phyloP scores from a whole-genome alignment of 2,113 vertebrate species.

The Callaeas wilsoni region DNA sequence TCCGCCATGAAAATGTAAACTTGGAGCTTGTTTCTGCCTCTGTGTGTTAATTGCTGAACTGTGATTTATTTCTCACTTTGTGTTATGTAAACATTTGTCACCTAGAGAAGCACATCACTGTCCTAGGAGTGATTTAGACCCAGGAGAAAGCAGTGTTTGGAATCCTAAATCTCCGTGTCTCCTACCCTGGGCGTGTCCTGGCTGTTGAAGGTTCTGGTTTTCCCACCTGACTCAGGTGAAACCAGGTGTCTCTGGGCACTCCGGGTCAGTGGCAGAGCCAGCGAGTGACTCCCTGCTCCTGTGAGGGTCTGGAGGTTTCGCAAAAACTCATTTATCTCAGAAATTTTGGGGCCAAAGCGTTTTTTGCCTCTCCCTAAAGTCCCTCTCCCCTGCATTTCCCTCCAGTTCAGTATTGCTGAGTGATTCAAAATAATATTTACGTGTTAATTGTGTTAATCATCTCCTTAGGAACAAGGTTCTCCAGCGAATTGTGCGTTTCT shows the following conservation, averaged over 20 bases:
- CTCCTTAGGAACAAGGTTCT: neutral
- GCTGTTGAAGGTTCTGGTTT: neutral
- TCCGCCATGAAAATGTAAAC: neutral
- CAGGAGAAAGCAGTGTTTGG: neutral
- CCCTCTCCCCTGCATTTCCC: neutral
- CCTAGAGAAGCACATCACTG: neutral
- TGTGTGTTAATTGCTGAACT: neutral
- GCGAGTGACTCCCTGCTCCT: neutral
- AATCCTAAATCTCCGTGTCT: neutral
- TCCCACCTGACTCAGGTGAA: neutral
- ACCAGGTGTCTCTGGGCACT: neutral
- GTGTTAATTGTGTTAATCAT: neutral
- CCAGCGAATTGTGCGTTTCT: neutral
- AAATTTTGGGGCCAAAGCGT: neutral
- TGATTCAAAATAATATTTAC: neutral
- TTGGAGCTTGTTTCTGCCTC: neutral
- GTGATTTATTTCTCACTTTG: neutral
- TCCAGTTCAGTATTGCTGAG: neutral
- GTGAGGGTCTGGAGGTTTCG: neutral
- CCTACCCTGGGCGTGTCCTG: neutral
- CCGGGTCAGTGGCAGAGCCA: neutral
- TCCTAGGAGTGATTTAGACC: neutral
- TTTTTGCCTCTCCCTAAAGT: neutral
- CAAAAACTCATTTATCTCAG: neutral
- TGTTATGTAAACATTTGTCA: neutral